Conservation (phyloP, 2,888 invertebrate species). For the Drosophila helvetica region DNA sequence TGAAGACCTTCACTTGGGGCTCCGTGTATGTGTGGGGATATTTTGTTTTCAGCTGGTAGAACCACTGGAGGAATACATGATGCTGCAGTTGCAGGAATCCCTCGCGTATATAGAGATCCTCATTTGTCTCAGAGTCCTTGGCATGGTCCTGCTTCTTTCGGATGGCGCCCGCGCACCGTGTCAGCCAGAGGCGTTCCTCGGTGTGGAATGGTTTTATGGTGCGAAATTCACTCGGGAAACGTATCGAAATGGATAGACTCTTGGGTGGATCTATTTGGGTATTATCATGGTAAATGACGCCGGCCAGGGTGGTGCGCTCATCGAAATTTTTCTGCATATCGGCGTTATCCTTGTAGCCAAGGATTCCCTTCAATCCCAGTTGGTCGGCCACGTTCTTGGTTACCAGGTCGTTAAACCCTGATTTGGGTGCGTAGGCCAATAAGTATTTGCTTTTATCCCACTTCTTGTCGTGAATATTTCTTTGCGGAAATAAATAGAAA, state of each 20-base stretch:
- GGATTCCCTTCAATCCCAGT: conserved; percentile 46
- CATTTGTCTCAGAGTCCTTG: conserved; percentile 26
- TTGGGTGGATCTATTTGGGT: conserved; percentile 20
- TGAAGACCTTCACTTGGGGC: conserved; percentile 47
- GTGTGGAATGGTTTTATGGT: conserved; percentile 55
- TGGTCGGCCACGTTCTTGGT: conserved; percentile 37
- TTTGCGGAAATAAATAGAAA: conserved; percentile 1
- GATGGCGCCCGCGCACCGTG: conserved; percentile 71
- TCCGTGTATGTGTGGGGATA: conserved; percentile 9
- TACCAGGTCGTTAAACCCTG: conserved; percentile 26
- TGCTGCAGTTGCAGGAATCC: conserved; percentile 79
- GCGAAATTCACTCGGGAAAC: conserved; percentile 77
- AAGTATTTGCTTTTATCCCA: conserved; percentile 56
- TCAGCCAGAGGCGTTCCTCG: conserved; percentile 71
- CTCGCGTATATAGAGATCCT: conserved; percentile 77
- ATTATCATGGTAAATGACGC: conserved; percentile 50
- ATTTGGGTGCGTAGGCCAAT: conserved; percentile 60
- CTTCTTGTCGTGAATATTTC: conserved; percentile 40
- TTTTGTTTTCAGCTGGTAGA: conserved; percentile 20
- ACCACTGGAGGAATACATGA: conserved; percentile 69
- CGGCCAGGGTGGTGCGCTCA: conserved; percentile 64
- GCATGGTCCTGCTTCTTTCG: conserved; percentile 41
- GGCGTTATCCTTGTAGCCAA: conserved; percentile 29
- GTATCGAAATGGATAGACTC: conserved; percentile 55
- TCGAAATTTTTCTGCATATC: conserved; percentile 62